phyloP scores from a whole-genome alignment of 2,888 invertebrate genomes.

The Hypolimnas misippus region DNA sequence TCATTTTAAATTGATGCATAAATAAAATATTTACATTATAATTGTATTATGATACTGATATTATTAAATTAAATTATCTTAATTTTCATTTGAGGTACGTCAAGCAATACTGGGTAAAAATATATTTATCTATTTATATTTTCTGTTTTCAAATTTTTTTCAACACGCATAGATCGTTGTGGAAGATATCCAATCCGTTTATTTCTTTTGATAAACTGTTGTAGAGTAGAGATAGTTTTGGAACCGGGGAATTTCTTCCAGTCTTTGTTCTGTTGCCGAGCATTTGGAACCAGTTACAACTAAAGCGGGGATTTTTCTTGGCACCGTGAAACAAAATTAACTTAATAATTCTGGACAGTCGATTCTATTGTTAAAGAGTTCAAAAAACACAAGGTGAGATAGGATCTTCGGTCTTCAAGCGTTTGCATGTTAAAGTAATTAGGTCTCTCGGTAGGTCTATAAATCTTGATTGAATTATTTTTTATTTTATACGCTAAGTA shows the following conservation, averaged over 20 bases:
- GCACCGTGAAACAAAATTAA: neutral
- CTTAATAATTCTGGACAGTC: slow-evolving; percentile 2
- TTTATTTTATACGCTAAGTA: too few species aligned
- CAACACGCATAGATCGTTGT: neutral
- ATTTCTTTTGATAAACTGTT: neutral
- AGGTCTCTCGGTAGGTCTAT: too few species aligned
- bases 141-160: too few species aligned
- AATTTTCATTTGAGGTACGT: too few species aligned
- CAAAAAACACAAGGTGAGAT: neutral
- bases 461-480: too few species aligned
- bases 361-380: neutral
- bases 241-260: neutral
- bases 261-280: neutral
- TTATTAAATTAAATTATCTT: too few species aligned
- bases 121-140: too few species aligned
- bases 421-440: too few species aligned
- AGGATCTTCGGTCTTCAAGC: neutral
- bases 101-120: too few species aligned
- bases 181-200: neutral
- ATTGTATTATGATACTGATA: too few species aligned
- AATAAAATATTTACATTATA: too few species aligned
- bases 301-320: neutral
- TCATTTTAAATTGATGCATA: too few species aligned
- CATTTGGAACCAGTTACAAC: neutral
- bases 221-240: neutral